Evolutionary conservation across 2,888 invertebrate genomes (phyloP), one percentile per base, ranked within the genome.

Genomic region (Sicus ferrugineus): DNA sequence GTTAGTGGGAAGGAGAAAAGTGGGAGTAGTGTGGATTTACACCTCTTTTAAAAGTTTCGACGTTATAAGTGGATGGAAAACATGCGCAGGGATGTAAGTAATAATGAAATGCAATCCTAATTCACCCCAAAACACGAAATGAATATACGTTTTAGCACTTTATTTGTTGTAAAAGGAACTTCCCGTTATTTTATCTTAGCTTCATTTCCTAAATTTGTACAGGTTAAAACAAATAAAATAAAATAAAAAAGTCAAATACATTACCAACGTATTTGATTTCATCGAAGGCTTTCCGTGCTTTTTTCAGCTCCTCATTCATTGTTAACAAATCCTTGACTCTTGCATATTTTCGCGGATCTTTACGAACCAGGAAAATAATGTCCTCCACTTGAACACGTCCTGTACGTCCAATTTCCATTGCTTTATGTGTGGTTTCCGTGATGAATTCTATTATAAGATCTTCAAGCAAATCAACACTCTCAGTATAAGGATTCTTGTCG

Each of bases 271-370:
- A 96, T 91, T 96, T 96, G 74, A 95, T 95, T 90, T 97, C 98
- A 87, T 99, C 99, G 87, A 99, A 99, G 73, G 98, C 98, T 87
- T 99, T 99, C 77, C 99, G 90, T 16, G 99, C 99, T 86, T 97
- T 95, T 87, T 98, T 97, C 62, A 99, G 87, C 86, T 99, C 98
- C 86, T 99, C 99, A 86, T 98, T 99, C 98, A 99, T 98, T 54
- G 95, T 95, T 0, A 98, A 87, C 42, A 98, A 87, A 86, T 98
- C 98, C 87, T 97, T 97, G 0, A 99, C 98, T 78, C 99, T 89
- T 2, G 98, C 97, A 87, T 96, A 99, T 85, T 99, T 99, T 75
- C 98, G 90, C 42, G 92, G 89, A 87, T 99, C 99, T 87, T 98
- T 98, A 50, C 98, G 89, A 0, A 99, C 98, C 80, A 97, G 86